Evolutionary conservation across 1,140 invertebrate species (phyloP).

Genomic region (Cecropterus lyciades): DNA sequence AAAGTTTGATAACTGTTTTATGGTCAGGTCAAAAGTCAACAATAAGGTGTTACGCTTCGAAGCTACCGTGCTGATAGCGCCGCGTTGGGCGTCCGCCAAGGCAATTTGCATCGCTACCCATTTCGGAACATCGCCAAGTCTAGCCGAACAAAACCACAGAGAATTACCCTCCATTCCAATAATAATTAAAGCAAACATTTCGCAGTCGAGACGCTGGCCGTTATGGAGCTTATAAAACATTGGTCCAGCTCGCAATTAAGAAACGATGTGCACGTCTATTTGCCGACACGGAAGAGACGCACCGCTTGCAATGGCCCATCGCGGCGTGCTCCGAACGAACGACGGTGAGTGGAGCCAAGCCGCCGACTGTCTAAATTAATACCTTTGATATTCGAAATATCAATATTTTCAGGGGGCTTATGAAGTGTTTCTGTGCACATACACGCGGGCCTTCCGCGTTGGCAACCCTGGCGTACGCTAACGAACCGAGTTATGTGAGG

Average conservation of each 20-base stretch:
- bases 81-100: constrained; percentile 81
- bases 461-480: constrained; percentile 57
- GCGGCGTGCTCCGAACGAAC: constrained; percentile 53
- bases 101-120: constrained; percentile 83
- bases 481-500: constrained; percentile 51
- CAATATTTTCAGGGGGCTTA: constrained; percentile 76
- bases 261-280: constrained; percentile 78
- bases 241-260: constrained; percentile 80
- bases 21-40: constrained; percentile 58
- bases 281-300: constrained; percentile 80
- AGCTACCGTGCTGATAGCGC: constrained; percentile 70
- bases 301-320: constrained; percentile 75
- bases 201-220: constrained; percentile 75
- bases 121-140: constrained; percentile 84
- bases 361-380: constrained; percentile 72
- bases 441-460: constrained; percentile 67
- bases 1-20: constrained; percentile 7
- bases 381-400: constrained; percentile 80
- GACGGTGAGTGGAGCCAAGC: constrained; percentile 58
- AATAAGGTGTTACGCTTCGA: constrained; percentile 61
- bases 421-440: constrained; percentile 60
- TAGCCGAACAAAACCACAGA: constrained; percentile 83
- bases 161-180: constrained; percentile 84
- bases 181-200: constrained; percentile 84
- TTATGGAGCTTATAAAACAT: constrained; percentile 83